These are phyloP conservation scores for Clanis bilineata DNA, from an alignment of 2,888 invertebrate species.

Conservation along the genomic window DNA sequence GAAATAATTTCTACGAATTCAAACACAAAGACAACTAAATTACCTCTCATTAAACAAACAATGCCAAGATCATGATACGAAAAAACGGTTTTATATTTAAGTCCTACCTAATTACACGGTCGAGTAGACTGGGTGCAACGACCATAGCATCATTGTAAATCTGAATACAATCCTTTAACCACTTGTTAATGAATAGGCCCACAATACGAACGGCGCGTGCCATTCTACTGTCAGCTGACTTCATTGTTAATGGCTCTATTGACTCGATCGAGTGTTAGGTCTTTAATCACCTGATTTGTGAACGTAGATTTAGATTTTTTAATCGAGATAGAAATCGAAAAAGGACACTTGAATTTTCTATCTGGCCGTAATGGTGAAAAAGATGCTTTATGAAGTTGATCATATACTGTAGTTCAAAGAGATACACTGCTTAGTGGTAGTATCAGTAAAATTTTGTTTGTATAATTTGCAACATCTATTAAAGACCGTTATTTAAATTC, in stretches of 20 bases:
- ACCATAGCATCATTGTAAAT: slow-evolving; percentile 49
- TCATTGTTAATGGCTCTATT: slow-evolving; percentile 37
- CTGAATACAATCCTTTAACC: slow-evolving; percentile 52
- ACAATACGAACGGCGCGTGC: background rate
- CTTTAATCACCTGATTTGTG: background rate
- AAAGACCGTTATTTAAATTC: too few relatives aligned
- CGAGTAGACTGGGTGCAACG: slow-evolving; percentile 55
- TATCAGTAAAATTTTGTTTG: too few relatives aligned
- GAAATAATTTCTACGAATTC: background rate
- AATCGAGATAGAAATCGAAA: too few relatives aligned
- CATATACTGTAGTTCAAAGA: too few relatives aligned
- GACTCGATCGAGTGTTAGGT: slow-evolving; percentile 19
- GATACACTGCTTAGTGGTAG: too few relatives aligned
- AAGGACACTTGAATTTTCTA: too few relatives aligned
- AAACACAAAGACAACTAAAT: background rate
- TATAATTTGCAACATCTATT: too few relatives aligned
- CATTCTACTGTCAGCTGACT: slow-evolving; percentile 21
- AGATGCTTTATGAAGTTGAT: too few relatives aligned
- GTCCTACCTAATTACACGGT: slow-evolving; percentile 56
- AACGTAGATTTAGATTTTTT: background rate
- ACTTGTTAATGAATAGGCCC: slow-evolving; percentile 49
- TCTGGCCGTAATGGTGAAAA: too few relatives aligned
- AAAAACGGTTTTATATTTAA: slow-evolving; percentile 29
- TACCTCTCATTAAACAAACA: slow-evolving; percentile 9
- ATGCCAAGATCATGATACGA: slow-evolving; percentile 14